Evolutionary conservation across 2,797 vertebrate genomes (phyloP), one percentile per base, ranked within the genome.

Genomic region (Peromyscus nudipes): DNA sequence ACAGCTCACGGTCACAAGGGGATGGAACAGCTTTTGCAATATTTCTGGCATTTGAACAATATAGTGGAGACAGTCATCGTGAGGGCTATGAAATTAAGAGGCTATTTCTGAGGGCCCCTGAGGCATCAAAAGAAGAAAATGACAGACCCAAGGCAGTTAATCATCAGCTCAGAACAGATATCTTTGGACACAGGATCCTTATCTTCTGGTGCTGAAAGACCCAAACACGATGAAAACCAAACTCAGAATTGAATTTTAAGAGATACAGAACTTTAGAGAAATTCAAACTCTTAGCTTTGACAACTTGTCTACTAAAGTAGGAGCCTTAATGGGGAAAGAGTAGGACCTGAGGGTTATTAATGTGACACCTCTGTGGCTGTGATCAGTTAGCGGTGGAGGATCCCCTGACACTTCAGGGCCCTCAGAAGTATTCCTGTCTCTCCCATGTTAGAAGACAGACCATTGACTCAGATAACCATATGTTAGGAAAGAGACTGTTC

Each of bases 141-240:
- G 84, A 76, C 21, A n/a, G 69, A 37, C 86, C 73, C 79, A n/a
- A 75, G 91, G 34, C 31, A 25, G 65, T 94, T 73, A 75, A 91
- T 92, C 85, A 65, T 27, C 34, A 34, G 12, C 52, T 90, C 60
- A 91, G 93, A 95, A 60, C 55, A 27, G 94, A 77, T 37, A 60
- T 83, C 80, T 75, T 57, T 83, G 84, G 71, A 64, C 43, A 62
- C 1, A 91, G 62, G 37, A 88, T 62, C 40, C 89, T 85, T 37
- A 31, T 43, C 40, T 85, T 21, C 69, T 19, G 29, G 17, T 75
- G 65, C 69, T 31, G 57, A 57, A 34, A 89, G 43, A 40, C 71
- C 4, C 52, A 16, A 34, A 49, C 29, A 1, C 0, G 17, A 46
- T 94, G 85, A 91, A 83, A 87, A 84, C 43, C 34, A 92, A 83